These are phyloP conservation scores for Limnephilus auricula DNA, from an alignment of 2,888 invertebrate genomes.

Conservation along the genomic window DNA sequence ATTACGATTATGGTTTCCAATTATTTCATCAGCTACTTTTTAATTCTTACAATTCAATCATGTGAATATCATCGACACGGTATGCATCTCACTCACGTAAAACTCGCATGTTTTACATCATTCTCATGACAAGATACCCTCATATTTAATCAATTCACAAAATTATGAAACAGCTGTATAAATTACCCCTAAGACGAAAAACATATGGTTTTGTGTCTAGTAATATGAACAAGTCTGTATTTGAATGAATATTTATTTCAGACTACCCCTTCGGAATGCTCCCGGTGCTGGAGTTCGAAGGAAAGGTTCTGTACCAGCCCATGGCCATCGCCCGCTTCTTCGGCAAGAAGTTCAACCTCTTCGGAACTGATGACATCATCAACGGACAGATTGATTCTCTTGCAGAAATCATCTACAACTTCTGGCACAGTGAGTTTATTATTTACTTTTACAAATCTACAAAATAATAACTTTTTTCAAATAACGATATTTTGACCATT, in stretches of 20 bases:
- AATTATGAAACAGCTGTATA: no score
- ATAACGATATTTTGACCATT: background rate
- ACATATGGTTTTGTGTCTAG: no score
- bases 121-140: no score
- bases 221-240: no score
- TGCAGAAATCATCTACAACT: constrained; percentile 75
- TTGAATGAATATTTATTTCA: constrained; percentile 66
- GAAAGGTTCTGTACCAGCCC: constrained; percentile 72
- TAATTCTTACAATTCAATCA: background rate
- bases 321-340: constrained; percentile 77
- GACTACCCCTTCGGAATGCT: constrained; percentile 74
- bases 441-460: background rate
- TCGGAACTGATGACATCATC: constrained; percentile 75
- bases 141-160: no score
- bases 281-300: constrained; percentile 74
- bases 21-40: background rate
- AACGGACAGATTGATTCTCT: constrained; percentile 75
- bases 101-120: no score
- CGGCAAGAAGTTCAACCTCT: constrained; percentile 74
- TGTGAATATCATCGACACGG: background rate
- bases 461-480: background rate
- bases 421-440: constrained; percentile 73
- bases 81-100: background rate
- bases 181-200: no score
- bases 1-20: background rate